Evolutionary conservation across 2,888 invertebrate genomes (phyloP).

Genomic region (Leptogaster cylindrica): DNA sequence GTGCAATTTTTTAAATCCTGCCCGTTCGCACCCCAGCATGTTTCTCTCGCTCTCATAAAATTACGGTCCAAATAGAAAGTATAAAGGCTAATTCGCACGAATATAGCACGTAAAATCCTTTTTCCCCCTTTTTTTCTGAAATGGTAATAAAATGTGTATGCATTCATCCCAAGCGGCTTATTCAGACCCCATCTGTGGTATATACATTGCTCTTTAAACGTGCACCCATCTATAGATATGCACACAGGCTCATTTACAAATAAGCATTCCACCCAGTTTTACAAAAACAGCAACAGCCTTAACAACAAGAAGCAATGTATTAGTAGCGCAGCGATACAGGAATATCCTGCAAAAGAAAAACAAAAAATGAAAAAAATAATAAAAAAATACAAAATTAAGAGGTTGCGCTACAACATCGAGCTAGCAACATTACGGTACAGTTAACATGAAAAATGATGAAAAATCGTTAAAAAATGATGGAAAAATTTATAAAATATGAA

Average conservation of each 20-base stretch:
- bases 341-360: not conserved
- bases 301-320: not conserved
- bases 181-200: slow-evolving; percentile 10
- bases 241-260: slow-evolving; percentile 24
- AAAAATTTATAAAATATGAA: slow-evolving; percentile 27
- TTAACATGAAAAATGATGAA: slow-evolving; percentile 37
- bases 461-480: slow-evolving; percentile 27
- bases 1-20: not conserved
- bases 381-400: slow-evolving; percentile 21
- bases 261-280: slow-evolving; percentile 23
- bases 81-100: slow-evolving; percentile 31
- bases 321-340: not conserved
- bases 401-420: slow-evolving; percentile 19
- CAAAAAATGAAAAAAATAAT: not conserved
- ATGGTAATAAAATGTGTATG: slow-evolving; percentile 30
- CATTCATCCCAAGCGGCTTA: slow-evolving; percentile 12
- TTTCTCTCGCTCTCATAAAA: slow-evolving; percentile 22
- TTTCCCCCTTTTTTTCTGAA: slow-evolving; percentile 3
- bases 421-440: slow-evolving; percentile 32
- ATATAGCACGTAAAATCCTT: slow-evolving; percentile 15
- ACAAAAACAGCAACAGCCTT: slow-evolving; percentile 3
- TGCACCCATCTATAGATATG: not conserved
- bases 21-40: not conserved
- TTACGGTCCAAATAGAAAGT: slow-evolving; percentile 36
- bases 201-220: slow-evolving; percentile 5